These are phyloP conservation scores for Adelphocoris suturalis DNA, from an alignment of 2,888 invertebrate species.

Conservation along the genomic window DNA sequence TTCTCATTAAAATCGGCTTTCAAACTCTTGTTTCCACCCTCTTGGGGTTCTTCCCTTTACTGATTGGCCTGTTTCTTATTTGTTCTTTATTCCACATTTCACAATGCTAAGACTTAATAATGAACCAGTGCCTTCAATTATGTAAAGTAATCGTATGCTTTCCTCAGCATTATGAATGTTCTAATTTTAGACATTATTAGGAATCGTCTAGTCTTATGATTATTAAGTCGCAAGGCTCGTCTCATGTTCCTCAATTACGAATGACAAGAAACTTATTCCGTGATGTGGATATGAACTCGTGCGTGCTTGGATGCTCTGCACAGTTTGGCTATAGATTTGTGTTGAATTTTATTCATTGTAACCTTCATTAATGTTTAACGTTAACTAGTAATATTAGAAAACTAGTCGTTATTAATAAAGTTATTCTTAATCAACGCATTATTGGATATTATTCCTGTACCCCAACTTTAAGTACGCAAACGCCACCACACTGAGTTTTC, in stretches of 20 bases:
- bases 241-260: slow-evolving; percentile 40
- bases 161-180: not conserved
- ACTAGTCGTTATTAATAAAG: slow-evolving; percentile 62
- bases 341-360: slow-evolving; percentile 34
- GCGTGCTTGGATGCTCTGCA: slow-evolving; percentile 20
- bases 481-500: too few species aligned
- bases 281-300: slow-evolving; percentile 15
- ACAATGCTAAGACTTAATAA: slow-evolving; percentile 25
- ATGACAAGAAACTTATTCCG: slow-evolving; percentile 13
- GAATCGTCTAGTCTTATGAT: slow-evolving; percentile 50
- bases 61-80: slow-evolving; percentile 14
- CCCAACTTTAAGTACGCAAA: too few species aligned
- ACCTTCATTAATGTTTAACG: slow-evolving; percentile 54
- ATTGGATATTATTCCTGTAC: too few species aligned
- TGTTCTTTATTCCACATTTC: slow-evolving; percentile 15
- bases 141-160: slow-evolving; percentile 3
- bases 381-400: slow-evolving; percentile 41
- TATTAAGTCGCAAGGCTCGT: slow-evolving; percentile 32
- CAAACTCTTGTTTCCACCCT: not conserved
- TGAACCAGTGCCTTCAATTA: slow-evolving; percentile 23
- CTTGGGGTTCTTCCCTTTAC: slow-evolving; percentile 4
- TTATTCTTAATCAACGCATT: slow-evolving; percentile 45
- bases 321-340: slow-evolving; percentile 8
- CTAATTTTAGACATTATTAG: slow-evolving; percentile 16
- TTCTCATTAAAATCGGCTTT: not conserved